Conservation (phyloP, 2,113 vertebrate genomes). For the Ctenodactylus gundi region DNA sequence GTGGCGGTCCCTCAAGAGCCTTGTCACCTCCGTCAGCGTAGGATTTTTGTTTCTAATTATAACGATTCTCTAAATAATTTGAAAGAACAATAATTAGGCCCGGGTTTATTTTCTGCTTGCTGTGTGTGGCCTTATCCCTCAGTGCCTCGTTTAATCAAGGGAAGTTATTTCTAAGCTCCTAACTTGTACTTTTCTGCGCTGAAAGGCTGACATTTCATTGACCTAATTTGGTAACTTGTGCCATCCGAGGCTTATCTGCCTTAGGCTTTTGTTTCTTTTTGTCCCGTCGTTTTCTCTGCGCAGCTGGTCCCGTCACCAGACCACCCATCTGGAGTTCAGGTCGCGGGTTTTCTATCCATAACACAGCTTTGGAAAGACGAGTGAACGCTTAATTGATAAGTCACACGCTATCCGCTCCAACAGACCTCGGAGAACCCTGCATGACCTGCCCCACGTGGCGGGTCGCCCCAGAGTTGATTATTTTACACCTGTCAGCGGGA, state of each 20-base stretch:
- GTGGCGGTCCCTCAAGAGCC: conserved; percentile 49
- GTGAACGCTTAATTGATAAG: conserved; percentile 64
- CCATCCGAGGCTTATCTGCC: conserved; percentile 35
- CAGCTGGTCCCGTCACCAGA: conserved; percentile 69
- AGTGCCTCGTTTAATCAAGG: conserved; percentile 64
- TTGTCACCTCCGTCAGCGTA: conserved; percentile 48
- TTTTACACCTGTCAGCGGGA: conserved; percentile 53
- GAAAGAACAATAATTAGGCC: conserved; percentile 69
- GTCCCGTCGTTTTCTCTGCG: background rate
- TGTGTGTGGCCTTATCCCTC: conserved; percentile 69
- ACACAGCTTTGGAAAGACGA: background rate
- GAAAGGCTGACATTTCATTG: conserved; percentile 53
- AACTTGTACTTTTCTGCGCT: conserved; percentile 59
- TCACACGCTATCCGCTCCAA: conserved; percentile 69
- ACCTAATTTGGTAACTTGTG: conserved; percentile 42
- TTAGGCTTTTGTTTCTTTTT: conserved; percentile 55
- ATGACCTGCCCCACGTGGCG: conserved; percentile 39
- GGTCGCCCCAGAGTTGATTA: background rate
- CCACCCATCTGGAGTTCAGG: conserved; percentile 78
- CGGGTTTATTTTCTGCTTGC: conserved; percentile 66
- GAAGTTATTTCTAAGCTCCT: conserved; percentile 64
- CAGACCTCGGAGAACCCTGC: conserved; percentile 61
- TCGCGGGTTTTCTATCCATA: conserved; percentile 38
- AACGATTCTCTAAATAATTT: conserved; percentile 72
- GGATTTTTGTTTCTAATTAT: conserved; percentile 74